Conservation (phyloP, 2,113 vertebrate genomes). For the Hemicordylus capensis region DNA sequence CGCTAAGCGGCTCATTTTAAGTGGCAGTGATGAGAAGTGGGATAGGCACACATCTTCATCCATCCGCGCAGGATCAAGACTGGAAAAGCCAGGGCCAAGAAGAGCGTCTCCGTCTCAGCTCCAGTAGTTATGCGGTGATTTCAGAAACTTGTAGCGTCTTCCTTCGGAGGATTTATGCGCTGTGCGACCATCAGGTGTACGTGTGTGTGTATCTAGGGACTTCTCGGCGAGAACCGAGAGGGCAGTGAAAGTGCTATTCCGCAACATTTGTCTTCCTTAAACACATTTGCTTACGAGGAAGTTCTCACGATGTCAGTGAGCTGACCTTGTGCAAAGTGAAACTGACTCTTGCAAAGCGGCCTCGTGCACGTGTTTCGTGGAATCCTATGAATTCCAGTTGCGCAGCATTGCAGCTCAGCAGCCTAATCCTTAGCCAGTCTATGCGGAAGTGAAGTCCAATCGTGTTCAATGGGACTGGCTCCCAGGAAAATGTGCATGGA, state of each 20-base stretch:
- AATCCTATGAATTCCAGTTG: too few species aligned
- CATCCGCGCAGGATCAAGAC: not conserved
- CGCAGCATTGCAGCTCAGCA: not conserved
- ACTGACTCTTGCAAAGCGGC: too few species aligned
- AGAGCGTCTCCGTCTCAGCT: not conserved
- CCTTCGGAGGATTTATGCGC: not conserved
- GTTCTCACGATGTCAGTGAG: too few species aligned
- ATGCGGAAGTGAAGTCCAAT: not conserved
- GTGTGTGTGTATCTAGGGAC: not conserved
- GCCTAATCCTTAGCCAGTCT: too few species aligned
- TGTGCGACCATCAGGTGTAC: not conserved
- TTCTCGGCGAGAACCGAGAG: too few species aligned
- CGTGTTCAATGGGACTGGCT: not conserved
- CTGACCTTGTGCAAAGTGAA: too few species aligned
- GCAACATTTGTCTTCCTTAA: too few species aligned
- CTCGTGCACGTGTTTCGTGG: not conserved
- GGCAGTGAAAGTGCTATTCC: too few species aligned
- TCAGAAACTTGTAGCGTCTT: not conserved
- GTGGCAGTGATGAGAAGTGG: slow-evolving; percentile 25
- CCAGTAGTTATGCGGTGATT: not conserved
- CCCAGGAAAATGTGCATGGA: not conserved
- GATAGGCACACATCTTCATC: too few species aligned
- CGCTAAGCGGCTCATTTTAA: slow-evolving; percentile 33
- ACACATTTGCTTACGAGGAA: too few species aligned
- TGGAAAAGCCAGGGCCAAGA: too few species aligned